phyloP scores from a whole-genome alignment of 2,113 vertebrate genomes.

The Callithrix jacchus region DNA sequence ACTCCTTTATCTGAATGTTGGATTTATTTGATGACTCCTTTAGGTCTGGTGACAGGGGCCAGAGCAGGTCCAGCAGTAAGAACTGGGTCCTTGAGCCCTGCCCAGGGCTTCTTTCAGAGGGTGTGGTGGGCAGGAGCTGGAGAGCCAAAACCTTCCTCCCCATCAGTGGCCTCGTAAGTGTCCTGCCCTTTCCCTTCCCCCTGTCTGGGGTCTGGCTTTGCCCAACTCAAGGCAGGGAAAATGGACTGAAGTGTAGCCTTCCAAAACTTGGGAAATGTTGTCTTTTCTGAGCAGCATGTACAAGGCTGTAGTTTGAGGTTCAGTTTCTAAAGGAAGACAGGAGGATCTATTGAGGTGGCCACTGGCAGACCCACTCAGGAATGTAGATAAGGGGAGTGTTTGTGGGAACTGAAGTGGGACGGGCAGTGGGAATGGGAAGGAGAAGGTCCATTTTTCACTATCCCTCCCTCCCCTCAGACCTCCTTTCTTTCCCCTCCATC shows the following conservation, averaged over 20 bases:
- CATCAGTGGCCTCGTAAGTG: neutral
- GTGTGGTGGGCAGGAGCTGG: neutral
- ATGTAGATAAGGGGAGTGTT: neutral
- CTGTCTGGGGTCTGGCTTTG: neutral
- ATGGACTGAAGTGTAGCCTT: neutral
- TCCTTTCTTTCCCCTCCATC: too few relatives aligned
- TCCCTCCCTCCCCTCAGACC: neutral
- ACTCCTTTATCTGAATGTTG: conserved; percentile 14
- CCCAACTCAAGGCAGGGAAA: neutral
- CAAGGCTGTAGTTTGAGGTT: neutral
- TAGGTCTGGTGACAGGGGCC: neutral
- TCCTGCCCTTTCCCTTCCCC: neutral
- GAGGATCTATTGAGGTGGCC: rapidly evolving
- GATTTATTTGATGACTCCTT: conserved; percentile 4
- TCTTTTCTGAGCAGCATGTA: neutral
- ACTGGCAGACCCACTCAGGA: neutral
- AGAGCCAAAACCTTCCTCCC: neutral
- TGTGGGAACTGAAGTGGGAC: neutral
- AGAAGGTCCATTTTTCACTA: neutral
- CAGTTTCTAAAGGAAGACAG: neutral
- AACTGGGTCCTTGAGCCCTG: neutral
- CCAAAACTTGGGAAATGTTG: neutral
- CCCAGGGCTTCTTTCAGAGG: rapidly evolving
- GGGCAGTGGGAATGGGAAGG: neutral
- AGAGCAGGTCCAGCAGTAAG: rapidly evolving